These are phyloP conservation scores for Fissipunctia ypsillon DNA, from an alignment of 2,888 invertebrate species.

Conservation along the genomic window DNA sequence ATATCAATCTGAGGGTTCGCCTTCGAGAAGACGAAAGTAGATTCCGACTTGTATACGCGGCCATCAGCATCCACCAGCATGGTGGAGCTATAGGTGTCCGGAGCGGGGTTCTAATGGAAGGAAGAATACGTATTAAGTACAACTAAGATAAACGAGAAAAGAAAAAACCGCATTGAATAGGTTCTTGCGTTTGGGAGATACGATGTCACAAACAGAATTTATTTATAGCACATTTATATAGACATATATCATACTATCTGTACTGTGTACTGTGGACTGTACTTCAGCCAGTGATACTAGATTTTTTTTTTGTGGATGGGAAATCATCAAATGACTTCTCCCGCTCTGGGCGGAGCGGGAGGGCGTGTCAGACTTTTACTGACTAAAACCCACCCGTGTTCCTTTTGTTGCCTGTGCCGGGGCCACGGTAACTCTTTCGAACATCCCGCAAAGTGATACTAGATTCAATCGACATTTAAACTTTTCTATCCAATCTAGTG, in stretches of 20 bases:
- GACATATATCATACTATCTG: no score
- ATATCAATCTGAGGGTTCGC: constrained; percentile 3
- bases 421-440: no score
- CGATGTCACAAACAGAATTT: background rate
- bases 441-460: no score
- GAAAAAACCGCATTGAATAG: background rate
- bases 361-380: no score
- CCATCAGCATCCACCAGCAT: background rate
- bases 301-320: no score
- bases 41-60: constrained; percentile 1
- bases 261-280: background rate
- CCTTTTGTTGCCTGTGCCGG: no score
- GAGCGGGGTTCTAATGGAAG: constrained; percentile 9
- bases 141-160: background rate
- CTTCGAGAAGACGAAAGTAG: constrained; percentile 11
- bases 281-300: background rate
- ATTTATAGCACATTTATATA: background rate
- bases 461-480: background rate
- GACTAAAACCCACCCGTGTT: no score
- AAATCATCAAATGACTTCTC: no score
- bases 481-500: background rate
- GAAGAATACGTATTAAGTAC: background rate
- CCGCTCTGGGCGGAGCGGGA: no score
- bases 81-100: constrained; percentile 12
- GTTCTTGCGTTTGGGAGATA: background rate